Base-by-base conservation (phyloP, 2,888 invertebrate species). In the Tenthredo notha region DNA sequence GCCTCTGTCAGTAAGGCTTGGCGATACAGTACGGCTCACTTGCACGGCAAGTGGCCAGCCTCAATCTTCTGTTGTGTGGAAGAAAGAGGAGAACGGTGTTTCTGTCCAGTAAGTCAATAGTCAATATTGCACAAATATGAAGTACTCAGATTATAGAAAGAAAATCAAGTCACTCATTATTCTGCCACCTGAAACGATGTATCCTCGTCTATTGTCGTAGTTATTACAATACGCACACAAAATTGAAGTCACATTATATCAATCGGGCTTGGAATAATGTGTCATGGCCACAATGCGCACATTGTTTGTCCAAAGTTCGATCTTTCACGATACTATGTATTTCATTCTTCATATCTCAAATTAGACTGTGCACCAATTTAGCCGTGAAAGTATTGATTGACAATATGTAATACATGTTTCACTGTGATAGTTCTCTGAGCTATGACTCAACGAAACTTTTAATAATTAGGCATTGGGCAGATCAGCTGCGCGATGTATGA, bases 11-110 rank as follows among this genome's bases (percentile, higher is more conserved):
- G 95, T 96, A 0, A 94, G 94, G 50, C 94, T 94, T 6, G 98
- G 98, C 0, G 96, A 97, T 72, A 94, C 95, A 43, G 94, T 98
- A 0, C 94, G 94, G 43, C 92, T 98, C 3, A 95, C 96, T 86
- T 99, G 99, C 92, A 94, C 95, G 0, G 98, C 97, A 2, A 95
- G 94, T 47, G 98, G 98, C 40, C 95, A 95, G 87, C 98, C 98
- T 0, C 94, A 95, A 85, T 98, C 98, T 0, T 93, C 94, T 40
- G 97, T 98, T 0, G 94, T 95, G 29, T 98, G 98, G 96, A 91
- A 85, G 70, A 92, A 91, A 87, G 89, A 93, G 10, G 33, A 37
- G 21, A 21, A 94, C 93, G 93, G 90, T 89, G 87, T 72, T 86
- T 84, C 83, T 84, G 82, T 85, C 80, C 86, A 86, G 88, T 86